Percentiles rank a stretch among this genome's conserved stretches.
Evolutionary conservation across 2,797 vertebrate genomes (phyloP).

Genomic region (Cossypha dichroa): DNA sequence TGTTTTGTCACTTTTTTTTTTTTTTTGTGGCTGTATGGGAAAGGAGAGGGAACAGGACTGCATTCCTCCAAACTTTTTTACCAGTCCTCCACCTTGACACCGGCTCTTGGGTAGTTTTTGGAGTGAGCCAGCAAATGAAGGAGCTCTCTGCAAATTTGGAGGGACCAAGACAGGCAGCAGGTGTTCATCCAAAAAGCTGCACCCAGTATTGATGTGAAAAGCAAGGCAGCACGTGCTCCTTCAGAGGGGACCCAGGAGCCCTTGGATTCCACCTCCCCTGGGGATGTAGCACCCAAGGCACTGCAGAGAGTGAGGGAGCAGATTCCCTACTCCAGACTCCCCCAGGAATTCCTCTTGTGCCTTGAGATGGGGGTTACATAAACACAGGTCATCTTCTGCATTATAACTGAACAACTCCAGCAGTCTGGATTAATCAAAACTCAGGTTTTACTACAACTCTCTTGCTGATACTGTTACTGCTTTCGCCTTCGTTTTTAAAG

Average conservation of each 20-base stretch:
- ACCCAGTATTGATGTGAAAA: background rate
- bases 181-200: background rate
- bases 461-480: background rate
- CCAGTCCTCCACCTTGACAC: background rate
- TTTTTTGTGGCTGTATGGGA: background rate
- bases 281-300: rapidly evolving
- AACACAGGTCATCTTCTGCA: background rate
- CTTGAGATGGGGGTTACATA: background rate
- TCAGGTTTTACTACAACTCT: background rate
- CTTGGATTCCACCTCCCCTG: background rate
- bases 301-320: background rate
- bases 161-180: background rate
- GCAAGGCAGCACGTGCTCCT: rapidly evolving
- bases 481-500: background rate
- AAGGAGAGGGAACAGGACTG: background rate
- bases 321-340: background rate
- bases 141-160: background rate
- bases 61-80: background rate
- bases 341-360: background rate
- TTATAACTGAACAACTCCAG: background rate
- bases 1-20: background rate
- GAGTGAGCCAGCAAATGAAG: background rate
- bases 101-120: background rate
- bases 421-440: background rate
- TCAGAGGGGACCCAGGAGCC: background rate